Evolutionary conservation across 1,140 invertebrate species (phyloP).

Genomic region (Trachelipus rathkii): DNA sequence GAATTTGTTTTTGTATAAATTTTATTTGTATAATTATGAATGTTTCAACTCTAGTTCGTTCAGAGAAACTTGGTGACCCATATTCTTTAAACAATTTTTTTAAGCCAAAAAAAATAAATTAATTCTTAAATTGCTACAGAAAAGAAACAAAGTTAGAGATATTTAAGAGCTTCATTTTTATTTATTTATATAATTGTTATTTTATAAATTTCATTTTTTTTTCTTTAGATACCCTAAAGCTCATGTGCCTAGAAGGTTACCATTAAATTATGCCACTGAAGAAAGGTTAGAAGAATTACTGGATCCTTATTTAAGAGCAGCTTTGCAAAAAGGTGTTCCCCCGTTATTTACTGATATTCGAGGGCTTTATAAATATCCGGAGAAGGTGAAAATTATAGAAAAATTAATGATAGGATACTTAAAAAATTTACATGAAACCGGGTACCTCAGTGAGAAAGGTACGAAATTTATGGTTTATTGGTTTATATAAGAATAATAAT

Average conservation of each 20-base stretch:
- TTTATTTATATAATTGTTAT: too few species aligned
- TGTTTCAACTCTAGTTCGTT: too few species aligned
- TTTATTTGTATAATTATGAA: too few species aligned
- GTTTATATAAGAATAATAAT: not conserved
- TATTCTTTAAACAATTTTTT: too few species aligned
- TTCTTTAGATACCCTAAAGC: constrained; percentile 66
- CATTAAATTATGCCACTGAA: constrained; percentile 76
- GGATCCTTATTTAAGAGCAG: constrained; percentile 58
- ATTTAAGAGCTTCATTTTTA: too few species aligned
- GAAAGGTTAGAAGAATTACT: constrained; percentile 47
- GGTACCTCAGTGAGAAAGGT: constrained; percentile 58
- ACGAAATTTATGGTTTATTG: constrained; percentile 57
- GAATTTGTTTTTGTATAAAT: too few species aligned
- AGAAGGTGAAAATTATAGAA: constrained; percentile 81
- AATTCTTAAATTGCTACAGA: too few species aligned
- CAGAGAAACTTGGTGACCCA: too few species aligned
- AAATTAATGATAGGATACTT: constrained; percentile 77
- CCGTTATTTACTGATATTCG: constrained; percentile 93
- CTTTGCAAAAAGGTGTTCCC: constrained; percentile 93
- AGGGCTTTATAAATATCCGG: constrained; percentile 74
- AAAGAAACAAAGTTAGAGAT: too few species aligned
- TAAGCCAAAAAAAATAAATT: too few species aligned
- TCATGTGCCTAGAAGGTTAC: constrained; percentile 77
- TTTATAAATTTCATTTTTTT: not conserved
- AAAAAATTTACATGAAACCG: constrained; percentile 67